phyloP scores from a whole-genome alignment of 2,797 vertebrate species.

The Acipenser transmontanus region DNA sequence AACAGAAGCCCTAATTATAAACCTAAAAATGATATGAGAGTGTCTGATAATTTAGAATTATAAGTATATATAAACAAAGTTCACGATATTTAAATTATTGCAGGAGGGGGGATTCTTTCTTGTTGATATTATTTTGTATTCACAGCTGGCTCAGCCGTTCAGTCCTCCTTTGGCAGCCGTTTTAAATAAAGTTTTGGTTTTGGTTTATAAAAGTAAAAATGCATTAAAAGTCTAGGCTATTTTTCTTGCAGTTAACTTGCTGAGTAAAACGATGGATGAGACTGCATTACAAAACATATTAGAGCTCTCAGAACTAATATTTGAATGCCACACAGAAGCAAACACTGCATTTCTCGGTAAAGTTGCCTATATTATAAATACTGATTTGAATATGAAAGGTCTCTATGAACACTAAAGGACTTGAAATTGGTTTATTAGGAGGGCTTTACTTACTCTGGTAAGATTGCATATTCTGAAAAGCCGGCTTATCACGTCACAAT shows the following conservation, averaged over 20 bases:
- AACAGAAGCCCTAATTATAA: too few relatives aligned
- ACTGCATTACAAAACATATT: background rate
- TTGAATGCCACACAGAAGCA: background rate
- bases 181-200: too few relatives aligned
- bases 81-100: too few relatives aligned
- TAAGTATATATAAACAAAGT: too few relatives aligned
- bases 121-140: too few relatives aligned
- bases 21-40: too few relatives aligned
- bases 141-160: too few relatives aligned
- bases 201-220: too few relatives aligned
- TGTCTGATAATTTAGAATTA: too few relatives aligned
- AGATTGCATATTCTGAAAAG: conserved; percentile 98
- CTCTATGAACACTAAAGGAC: background rate
- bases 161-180: too few relatives aligned
- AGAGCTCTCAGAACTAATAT: background rate
- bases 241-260: background rate
- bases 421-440: background rate
- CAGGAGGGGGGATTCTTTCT: too few relatives aligned
- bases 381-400: background rate
- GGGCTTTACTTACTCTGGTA: conserved; percentile 74
- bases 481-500: conserved; percentile 90
- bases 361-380: background rate
- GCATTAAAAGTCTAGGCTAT: too few relatives aligned
- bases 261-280: background rate
- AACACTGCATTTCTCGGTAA: background rate